Percentiles rank a stretch among this genome's conserved stretches.
Evolutionary conservation across 1,140 invertebrate species (phyloP).

Genomic region (Phocides pigmalion): DNA sequence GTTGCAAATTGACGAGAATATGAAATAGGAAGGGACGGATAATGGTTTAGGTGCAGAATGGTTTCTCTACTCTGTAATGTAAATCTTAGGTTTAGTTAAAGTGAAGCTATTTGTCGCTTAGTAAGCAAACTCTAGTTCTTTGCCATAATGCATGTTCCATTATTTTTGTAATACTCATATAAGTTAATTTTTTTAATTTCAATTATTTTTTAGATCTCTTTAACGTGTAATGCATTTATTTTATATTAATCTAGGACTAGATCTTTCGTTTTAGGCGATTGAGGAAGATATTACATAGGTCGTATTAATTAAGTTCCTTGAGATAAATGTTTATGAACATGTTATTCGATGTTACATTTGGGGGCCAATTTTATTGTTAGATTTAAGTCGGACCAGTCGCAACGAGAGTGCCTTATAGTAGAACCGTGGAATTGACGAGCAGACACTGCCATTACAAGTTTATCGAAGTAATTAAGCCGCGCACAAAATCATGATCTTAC

Average conservation of each 20-base stretch:
- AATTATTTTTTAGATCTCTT: constrained; percentile 82
- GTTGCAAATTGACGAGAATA: constrained; percentile 10
- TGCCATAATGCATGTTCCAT: constrained; percentile 85
- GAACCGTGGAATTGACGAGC: constrained; percentile 38
- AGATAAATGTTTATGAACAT: constrained; percentile 49
- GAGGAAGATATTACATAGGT: constrained; percentile 48
- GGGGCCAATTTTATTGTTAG: constrained; percentile 61
- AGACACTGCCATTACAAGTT: constrained; percentile 62
- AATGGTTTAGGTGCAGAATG: constrained; percentile 10
- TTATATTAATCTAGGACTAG: constrained; percentile 59
- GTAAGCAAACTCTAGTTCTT: constrained; percentile 80
- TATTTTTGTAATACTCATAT: constrained; percentile 83
- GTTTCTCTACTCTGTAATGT: constrained; percentile 28
- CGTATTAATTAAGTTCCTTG: constrained; percentile 65
- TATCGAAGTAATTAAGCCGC: constrained; percentile 40
- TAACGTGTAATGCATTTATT: constrained; percentile 82
- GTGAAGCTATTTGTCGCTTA: constrained; percentile 81
- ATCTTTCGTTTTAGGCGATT: constrained; percentile 29
- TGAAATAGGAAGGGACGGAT: constrained; percentile 1
- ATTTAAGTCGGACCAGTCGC: constrained; percentile 45
- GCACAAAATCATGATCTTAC: constrained; percentile 59
- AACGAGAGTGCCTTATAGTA: constrained; percentile 69
- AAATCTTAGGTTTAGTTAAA: constrained; percentile 56
- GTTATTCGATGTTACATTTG: constrained; percentile 56
- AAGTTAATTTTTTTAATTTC: constrained; percentile 79